Evolutionary conservation across 2,797 vertebrate species (phyloP), one percentile per base, ranked within the genome.

Genomic region (Rachycentron canadum): DNA sequence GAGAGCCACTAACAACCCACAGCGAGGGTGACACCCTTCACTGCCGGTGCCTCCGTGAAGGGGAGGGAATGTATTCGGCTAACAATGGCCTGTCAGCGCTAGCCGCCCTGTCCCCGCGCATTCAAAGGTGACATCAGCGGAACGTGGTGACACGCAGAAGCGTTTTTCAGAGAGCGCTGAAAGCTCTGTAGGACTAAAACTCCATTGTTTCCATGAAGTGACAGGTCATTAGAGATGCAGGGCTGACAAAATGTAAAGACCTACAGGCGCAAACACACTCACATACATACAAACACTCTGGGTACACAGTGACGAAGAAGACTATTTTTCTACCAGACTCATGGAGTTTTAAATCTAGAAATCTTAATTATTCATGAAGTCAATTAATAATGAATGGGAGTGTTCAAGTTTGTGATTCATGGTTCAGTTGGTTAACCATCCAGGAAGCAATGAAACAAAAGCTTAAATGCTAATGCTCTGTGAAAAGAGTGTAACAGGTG

Each of bases 71-170:
- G 79, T 53, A 58, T 86, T 82, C 50, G 10, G 53, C 83, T 88
- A 90, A 91, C 89, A 88, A 91, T 82, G 81, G 81, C 76, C 87
- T 90, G 89, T 90, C 92, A 91, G 69, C 47, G 50, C 77, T 4
- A 5, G 72, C 73, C 59, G 55, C 34, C 70, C 68, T 34, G 73
- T 76, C 61, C 67, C 71, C 4, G 23, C 6, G 43, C 68, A 30
- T 40, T 69, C 62, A 83, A 58, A 69, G 65, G 82, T 87, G 89
- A 86, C 89, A 89, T 88, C 86, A 70, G 81, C 0, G 25, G 23
- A 71, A 76, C 26, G 30, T 7, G 68, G 65, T 73, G 86, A 84
- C 91, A 90, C 71, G 66, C 66, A 53, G 76, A 78, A 26, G 57
- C 6, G 67, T 45, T 65, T 72, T 61, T 63, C 41, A 17, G 17